Percentiles rank a stretch among this genome's conserved stretches.
Evolutionary conservation across 2,113 vertebrate genomes (phyloP).

Genomic region (Erythrocercus mccallii): DNA sequence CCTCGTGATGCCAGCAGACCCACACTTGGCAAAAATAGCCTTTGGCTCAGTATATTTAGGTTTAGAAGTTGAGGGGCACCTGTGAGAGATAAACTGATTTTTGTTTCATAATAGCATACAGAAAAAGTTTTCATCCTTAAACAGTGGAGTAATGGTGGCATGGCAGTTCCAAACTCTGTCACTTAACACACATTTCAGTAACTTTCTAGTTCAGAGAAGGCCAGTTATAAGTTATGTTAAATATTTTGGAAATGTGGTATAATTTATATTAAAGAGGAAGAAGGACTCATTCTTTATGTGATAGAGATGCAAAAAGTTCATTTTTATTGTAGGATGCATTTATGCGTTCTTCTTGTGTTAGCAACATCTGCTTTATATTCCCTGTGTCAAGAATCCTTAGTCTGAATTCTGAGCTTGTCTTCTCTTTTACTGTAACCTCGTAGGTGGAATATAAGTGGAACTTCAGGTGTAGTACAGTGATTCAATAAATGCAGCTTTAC

Average conservation of each 20-base stretch:
- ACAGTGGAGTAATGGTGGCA: not conserved
- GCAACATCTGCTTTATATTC: not conserved
- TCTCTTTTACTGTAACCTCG: not conserved
- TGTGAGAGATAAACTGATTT: not conserved
- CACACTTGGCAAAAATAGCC: not conserved
- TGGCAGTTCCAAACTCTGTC: not conserved
- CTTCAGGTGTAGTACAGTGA: not conserved
- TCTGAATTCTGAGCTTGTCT: not conserved
- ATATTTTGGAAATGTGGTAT: not conserved
- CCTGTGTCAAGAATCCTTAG: not conserved
- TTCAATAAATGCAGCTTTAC: not conserved
- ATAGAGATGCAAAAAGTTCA: not conserved
- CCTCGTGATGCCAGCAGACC: not conserved
- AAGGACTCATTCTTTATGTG: not conserved
- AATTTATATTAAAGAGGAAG: not conserved
- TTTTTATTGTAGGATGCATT: not conserved
- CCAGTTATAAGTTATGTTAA: not conserved
- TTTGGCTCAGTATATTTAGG: not conserved
- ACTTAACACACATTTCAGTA: not conserved
- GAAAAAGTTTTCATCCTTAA: rapidly evolving
- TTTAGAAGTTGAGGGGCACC: not conserved
- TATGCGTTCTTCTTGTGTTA: not conserved
- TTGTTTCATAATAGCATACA: not conserved
- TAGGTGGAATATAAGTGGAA: not conserved
- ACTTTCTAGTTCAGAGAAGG: not conserved